These are phyloP conservation scores for Phenganax subtilis DNA, from an alignment of 92 coral and sea anemone genomes.

Conservation along the genomic window DNA sequence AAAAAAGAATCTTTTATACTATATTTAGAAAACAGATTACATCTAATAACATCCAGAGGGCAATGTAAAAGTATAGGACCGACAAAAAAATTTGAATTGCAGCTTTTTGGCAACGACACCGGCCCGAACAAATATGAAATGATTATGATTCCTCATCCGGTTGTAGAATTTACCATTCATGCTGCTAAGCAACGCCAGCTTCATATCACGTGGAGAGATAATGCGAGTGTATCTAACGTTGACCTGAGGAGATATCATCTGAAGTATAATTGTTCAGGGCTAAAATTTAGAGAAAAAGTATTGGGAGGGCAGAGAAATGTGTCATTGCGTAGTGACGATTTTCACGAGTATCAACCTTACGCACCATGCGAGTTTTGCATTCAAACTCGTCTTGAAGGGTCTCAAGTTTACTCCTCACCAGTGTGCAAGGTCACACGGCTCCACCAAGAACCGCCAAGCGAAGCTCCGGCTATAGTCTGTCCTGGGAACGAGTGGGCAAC, in stretches of 20 bases:
- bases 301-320: background rate
- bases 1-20: background rate
- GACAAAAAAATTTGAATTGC: background rate
- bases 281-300: too few relatives aligned
- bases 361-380: slow-evolving; percentile 15
- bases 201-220: background rate
- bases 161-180: background rate
- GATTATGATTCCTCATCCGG: slow-evolving; percentile 2
- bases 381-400: background rate
- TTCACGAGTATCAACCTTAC: slow-evolving; percentile 13
- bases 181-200: background rate
- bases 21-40: background rate
- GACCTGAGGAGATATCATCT: background rate
- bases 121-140: background rate
- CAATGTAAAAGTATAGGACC: background rate
- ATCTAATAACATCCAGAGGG: background rate
- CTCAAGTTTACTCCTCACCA: slow-evolving; percentile 7
- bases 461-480: slow-evolving; percentile 21
- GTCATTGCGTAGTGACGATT: background rate
- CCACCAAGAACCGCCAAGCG: slow-evolving; percentile 21
- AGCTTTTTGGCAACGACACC: too few relatives aligned
- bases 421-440: slow-evolving; percentile 2
- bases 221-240: background rate
- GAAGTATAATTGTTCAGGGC: slow-evolving; percentile 10
- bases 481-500: slow-evolving; percentile 15